These are phyloP conservation scores for Aleiodes leptofemur DNA, from an alignment of 2,888 invertebrate species.

Conservation along the genomic window DNA sequence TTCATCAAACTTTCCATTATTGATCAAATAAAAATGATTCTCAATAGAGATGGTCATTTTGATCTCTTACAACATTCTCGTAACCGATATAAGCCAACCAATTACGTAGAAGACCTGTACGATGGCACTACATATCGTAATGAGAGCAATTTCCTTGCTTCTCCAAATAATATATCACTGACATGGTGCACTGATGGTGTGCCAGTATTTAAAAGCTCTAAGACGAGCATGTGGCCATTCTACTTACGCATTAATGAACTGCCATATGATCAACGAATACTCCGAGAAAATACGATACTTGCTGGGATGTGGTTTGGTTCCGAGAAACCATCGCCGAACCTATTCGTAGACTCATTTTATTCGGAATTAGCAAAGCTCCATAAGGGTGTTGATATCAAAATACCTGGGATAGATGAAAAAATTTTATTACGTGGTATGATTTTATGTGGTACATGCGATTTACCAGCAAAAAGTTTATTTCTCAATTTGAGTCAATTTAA, in stretches of 20 bases:
- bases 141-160: constrained; percentile 32
- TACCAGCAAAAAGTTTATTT: constrained; percentile 32
- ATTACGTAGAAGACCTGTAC: constrained; percentile 28
- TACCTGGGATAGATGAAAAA: constrained; percentile 18
- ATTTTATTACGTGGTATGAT: constrained; percentile 18
- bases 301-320: constrained; percentile 40
- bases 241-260: constrained; percentile 43
- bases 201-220: constrained; percentile 33
- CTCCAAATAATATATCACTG: constrained; percentile 41
- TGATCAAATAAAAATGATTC: constrained; percentile 33
- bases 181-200: constrained; percentile 38
- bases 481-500: constrained; percentile 32
- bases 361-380: not conserved
- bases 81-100: not conserved
- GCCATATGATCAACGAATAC: not conserved
- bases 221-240: constrained; percentile 40
- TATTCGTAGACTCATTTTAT: constrained; percentile 25
- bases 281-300: constrained; percentile 29
- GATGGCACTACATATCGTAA: constrained; percentile 30
- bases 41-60: constrained; percentile 4
- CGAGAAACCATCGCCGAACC: constrained; percentile 24
- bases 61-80: constrained; percentile 18
- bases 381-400: constrained; percentile 33
- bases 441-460: constrained; percentile 31
- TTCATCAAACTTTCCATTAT: constrained; percentile 34